phyloP scores from a whole-genome alignment of 2,113 vertebrate species.

The Calyptomena viridis region DNA sequence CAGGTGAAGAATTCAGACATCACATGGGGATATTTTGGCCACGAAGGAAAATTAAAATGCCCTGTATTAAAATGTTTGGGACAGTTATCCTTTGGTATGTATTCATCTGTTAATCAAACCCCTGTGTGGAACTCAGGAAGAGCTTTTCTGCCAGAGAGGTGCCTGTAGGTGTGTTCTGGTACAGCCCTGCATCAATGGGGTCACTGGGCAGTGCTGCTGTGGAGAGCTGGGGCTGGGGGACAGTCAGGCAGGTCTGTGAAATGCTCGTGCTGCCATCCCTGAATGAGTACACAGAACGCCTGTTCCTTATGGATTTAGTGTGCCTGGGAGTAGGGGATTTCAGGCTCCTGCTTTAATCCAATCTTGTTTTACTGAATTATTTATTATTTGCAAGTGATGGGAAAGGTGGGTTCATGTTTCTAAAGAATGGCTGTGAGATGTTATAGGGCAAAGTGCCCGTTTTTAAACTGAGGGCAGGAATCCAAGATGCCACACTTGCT shows the following conservation, averaged over 20 bases:
- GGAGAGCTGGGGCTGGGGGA: background rate
- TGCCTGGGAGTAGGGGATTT: background rate
- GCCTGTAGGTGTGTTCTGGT: background rate
- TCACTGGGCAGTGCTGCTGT: rapidly evolving
- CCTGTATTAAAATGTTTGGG: background rate
- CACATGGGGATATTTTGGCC: background rate
- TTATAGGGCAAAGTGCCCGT: background rate
- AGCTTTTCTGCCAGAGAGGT: background rate
- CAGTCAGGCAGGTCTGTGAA: background rate
- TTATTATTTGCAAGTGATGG: conserved; percentile 39
- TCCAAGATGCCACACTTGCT: background rate
- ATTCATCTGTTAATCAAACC: background rate
- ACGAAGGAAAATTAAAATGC: background rate
- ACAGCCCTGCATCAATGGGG: rapidly evolving
- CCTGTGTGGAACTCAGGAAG: background rate
- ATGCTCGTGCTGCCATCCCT: background rate
- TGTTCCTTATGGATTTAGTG: background rate
- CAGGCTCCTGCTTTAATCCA: background rate
- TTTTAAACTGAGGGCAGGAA: background rate
- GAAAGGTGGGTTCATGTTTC: background rate
- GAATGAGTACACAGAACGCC: background rate
- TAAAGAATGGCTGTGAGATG: background rate
- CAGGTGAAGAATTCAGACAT: background rate
- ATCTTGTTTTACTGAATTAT: conserved; percentile 47
- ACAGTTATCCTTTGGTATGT: background rate